Evolutionary conservation across 2,797 vertebrate species (phyloP).

Genomic region (Chrysocyon brachyurus): DNA sequence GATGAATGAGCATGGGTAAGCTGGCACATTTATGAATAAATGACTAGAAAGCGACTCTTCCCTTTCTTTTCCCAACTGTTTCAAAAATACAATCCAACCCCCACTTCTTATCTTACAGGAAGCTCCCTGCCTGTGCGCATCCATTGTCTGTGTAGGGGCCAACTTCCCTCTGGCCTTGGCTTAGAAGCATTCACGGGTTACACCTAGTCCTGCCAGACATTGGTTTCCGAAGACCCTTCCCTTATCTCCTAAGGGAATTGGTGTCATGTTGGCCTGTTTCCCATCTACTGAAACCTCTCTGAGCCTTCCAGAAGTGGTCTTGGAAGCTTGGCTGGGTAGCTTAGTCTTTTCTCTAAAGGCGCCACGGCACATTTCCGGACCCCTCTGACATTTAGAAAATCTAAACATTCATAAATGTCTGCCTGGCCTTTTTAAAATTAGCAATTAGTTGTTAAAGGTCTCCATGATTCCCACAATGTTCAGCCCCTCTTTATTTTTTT

Average conservation of each 20-base stretch:
- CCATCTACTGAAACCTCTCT: not conserved
- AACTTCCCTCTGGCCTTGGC: conserved; percentile 54
- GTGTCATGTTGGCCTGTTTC: not conserved
- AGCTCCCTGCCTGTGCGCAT: conserved; percentile 27
- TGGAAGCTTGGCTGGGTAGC: conserved; percentile 62
- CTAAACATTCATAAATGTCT: conserved; percentile 78
- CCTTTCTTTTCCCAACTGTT: conserved; percentile 64
- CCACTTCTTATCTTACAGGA: not conserved
- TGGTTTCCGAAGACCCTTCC: conserved; percentile 55
- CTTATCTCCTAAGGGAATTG: conserved; percentile 52
- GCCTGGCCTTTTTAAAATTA: conserved; percentile 75
- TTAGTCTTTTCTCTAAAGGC: conserved; percentile 57
- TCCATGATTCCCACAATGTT: conserved; percentile 53
- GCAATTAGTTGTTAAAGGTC: conserved; percentile 78
- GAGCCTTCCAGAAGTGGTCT: conserved; percentile 40
- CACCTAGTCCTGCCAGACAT: conserved; percentile 24
- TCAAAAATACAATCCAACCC: conserved; percentile 59
- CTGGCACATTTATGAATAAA: not conserved
- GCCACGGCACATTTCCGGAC: conserved; percentile 78
- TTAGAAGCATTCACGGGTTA: not conserved
- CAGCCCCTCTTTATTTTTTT: not conserved
- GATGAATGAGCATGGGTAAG: not conserved
- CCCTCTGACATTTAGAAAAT: conserved; percentile 82
- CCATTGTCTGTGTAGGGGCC: conserved; percentile 49
- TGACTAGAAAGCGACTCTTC: conserved; percentile 52